A percentile compares a stretch with the other conserved stretches of the same genome.
phyloP scores from a whole-genome alignment of 53 echinoderm and acorn worm genomes.

The Holothuria leucospilota region DNA sequence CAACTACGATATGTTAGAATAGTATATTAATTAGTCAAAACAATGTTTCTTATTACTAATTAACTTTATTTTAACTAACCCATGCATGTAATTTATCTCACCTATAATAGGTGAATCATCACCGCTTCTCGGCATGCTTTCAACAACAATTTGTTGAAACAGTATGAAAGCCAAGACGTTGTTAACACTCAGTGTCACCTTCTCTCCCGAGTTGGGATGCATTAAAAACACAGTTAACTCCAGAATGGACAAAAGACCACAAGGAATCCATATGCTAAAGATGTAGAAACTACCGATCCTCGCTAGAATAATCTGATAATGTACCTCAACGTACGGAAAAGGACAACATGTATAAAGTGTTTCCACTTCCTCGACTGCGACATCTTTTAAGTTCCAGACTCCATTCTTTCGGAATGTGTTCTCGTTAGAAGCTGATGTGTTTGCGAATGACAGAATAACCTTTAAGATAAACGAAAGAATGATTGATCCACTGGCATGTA shows the following conservation, averaged over 20 bases:
- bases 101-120: constrained; percentile 33
- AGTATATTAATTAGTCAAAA: too few species aligned
- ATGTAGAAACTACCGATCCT: constrained; percentile 31
- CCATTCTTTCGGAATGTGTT: constrained; percentile 16
- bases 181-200: constrained; percentile 36
- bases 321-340: constrained; percentile 19
- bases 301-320: background rate
- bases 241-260: constrained; percentile 12
- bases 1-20: too few species aligned
- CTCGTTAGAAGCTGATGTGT: constrained; percentile 2
- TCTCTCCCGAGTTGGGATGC: constrained; percentile 43
- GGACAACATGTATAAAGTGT: constrained; percentile 2
- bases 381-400: constrained; percentile 9
- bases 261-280: constrained; percentile 42
- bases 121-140: constrained; percentile 38
- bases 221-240: constrained; percentile 30
- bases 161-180: constrained; percentile 45
- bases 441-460: background rate
- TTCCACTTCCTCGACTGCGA: background rate
- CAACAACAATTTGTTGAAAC: constrained; percentile 39
- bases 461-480: background rate
- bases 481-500: too few species aligned
- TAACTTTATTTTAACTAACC: background rate
- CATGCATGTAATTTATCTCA: background rate
- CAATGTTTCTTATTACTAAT: too few species aligned